Evolutionary conservation across 2,113 vertebrate genomes (phyloP).

Genomic region (Regulus satrapa): DNA sequence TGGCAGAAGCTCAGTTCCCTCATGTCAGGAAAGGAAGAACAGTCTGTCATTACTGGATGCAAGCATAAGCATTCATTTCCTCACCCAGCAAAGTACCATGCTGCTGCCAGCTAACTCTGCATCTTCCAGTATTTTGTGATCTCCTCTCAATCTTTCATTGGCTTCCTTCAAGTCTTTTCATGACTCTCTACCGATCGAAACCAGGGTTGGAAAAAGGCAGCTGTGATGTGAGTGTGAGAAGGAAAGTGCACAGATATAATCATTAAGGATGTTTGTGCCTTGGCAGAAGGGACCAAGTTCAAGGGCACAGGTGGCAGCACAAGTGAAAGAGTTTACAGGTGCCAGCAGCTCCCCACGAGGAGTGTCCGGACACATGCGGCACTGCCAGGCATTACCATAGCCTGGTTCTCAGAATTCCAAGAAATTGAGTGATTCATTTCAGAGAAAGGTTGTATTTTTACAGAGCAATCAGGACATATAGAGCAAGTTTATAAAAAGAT

Average conservation of each 20-base stretch:
- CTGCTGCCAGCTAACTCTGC: background rate
- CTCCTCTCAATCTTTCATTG: background rate
- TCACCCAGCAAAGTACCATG: background rate
- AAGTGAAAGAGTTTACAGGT: background rate
- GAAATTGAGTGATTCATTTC: background rate
- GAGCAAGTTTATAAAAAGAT: background rate
- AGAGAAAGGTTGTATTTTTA: background rate
- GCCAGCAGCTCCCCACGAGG: background rate
- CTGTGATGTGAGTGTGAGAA: background rate
- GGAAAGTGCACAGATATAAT: background rate
- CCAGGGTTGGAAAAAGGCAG: background rate
- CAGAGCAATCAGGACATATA: background rate
- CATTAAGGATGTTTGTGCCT: fast-evolving
- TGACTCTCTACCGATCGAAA: fast-evolving
- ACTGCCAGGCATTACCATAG: background rate
- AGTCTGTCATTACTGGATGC: conserved; percentile 20
- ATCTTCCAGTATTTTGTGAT: background rate
- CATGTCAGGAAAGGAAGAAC: background rate
- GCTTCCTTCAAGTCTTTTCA: background rate
- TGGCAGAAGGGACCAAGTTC: background rate
- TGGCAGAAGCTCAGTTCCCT: conserved; percentile 20
- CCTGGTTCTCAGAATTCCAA: background rate
- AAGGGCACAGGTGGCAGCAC: background rate
- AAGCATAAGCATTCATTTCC: conserved; percentile 27
- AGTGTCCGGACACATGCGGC: background rate